phyloP scores from a whole-genome alignment of 2,888 invertebrate species.

The Agrypnus murinus region DNA sequence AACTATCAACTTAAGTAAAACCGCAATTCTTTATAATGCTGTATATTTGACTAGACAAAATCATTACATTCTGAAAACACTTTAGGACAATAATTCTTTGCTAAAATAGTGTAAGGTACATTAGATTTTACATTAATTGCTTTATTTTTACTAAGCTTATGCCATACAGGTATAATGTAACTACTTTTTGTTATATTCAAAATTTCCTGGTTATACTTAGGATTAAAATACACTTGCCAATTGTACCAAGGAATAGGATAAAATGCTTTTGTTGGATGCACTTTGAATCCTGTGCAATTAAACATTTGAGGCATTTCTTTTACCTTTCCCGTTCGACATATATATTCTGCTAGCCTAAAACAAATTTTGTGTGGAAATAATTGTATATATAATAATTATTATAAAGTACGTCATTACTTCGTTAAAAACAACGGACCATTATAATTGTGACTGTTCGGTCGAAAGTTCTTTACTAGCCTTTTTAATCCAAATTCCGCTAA shows the following conservation, averaged over 20 bases:
- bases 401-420: too few species aligned
- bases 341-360: too few species aligned
- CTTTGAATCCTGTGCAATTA: slow-evolving; percentile 77
- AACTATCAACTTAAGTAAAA: too few species aligned
- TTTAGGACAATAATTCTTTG: slow-evolving; percentile 73
- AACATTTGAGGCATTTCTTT: slow-evolving; percentile 73
- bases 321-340: slow-evolving; percentile 74
- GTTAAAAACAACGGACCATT: too few species aligned
- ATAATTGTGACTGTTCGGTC: too few species aligned
- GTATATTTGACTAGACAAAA: slow-evolving; percentile 57
- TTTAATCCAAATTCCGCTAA: too few species aligned
- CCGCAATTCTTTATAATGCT: too few species aligned
- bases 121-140: slow-evolving; percentile 69
- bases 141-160: slow-evolving; percentile 71
- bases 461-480: too few species aligned
- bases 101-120: slow-evolving; percentile 72
- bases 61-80: slow-evolving; percentile 66
- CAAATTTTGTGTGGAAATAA: too few species aligned
- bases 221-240: slow-evolving; percentile 77
- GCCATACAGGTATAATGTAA: slow-evolving; percentile 75
- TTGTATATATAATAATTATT: too few species aligned
- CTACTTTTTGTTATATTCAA: slow-evolving; percentile 68
- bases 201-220: slow-evolving; percentile 68
- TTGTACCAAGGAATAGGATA: slow-evolving; percentile 79
- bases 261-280: slow-evolving; percentile 78